Conservation (phyloP, 1,140 invertebrate species). For the Chironomus tepperi region DNA sequence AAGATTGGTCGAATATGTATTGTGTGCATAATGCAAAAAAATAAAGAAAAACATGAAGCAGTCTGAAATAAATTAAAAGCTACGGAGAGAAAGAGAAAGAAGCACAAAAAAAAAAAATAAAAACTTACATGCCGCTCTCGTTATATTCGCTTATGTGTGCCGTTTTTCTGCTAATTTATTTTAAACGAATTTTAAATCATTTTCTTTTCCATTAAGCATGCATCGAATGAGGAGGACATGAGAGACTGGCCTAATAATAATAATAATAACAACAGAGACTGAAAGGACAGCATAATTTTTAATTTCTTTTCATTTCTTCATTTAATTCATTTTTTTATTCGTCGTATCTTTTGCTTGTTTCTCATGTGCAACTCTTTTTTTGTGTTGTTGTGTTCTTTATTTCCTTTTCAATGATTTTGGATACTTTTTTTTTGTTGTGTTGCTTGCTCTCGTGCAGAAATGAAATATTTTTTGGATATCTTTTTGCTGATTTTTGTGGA, state of each 20-base stretch:
- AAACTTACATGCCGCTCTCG: conserved; percentile 9
- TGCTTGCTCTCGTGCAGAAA: no score
- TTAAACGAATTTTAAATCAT: conserved; percentile 21
- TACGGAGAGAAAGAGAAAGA: neutral
- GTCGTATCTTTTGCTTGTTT: no score
- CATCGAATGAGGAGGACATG: neutral
- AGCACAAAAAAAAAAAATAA: neutral
- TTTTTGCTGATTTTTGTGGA: no score
- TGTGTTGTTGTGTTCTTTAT: no score
- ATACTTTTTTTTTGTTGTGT: no score
- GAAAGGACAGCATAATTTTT: neutral
- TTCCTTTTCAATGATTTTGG: no score
- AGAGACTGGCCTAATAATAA: neutral
- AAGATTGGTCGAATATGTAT: conserved; percentile 1
- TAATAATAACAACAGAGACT: neutral
- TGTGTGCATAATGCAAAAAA: neutral
- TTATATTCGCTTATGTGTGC: neutral
- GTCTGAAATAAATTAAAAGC: conserved; percentile 10
- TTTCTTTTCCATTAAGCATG: conserved; percentile 1
- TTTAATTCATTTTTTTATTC: no score
- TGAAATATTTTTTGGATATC: no score
- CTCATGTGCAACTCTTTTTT: no score
- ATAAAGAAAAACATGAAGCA: conserved; percentile 1
- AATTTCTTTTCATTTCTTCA: neutral
- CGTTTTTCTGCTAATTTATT: conserved; percentile 18